Base-by-base conservation (phyloP, 2,113 vertebrate species). In the Myotis lucifugus region DNA sequence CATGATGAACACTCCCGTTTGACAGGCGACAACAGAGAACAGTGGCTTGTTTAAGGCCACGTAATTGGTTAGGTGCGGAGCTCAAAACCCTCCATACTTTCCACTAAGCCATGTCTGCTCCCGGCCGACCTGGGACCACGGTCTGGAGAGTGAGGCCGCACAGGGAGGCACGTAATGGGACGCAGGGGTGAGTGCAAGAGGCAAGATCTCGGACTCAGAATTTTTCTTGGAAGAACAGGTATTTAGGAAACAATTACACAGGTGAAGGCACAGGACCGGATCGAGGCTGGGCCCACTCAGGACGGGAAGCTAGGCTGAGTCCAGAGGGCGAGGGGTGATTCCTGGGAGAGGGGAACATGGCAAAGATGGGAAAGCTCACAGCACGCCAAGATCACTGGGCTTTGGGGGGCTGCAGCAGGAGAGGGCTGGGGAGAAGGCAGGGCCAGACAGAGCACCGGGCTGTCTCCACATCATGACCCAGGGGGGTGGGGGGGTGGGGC, bases 391-490 rank as follows among this genome's bases (percentile, higher is more conserved):
- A 78, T 54, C 82, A 23, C 15, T 1, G 90, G 48, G 85, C 27
- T 64, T 32, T 29, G 17, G 54, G 61, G 46, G 54, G 40, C 6
- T 17, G 56, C 56, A 17, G n/a, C 23, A 54, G 15, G 10, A 67
- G 48, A 48, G 21, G 66, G 18, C 23, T 7, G 34, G 83, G 25
- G 81, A 12, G 21, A 15, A 23, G 25, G 78, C 25, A 37, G 21
- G 73, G 13, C 27, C n/a, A 40, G 48, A 10, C 23, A 59, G 69
- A 34, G 46, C 23, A 13, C 11, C 1, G 59, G 48, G 64, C 18
- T 64, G 48, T 69, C 72, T 73, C 32, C 8, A 12, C 0, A 1
- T 5, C 34, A 13, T 0, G 8, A 32, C 18, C 27, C 0, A 0
- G 11, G n/a, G 11, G 37, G 59, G 8, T 3, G 37, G 54, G 1